phyloP scores from a whole-genome alignment of 2,113 vertebrate species.

The Ploceus nigricollis region DNA sequence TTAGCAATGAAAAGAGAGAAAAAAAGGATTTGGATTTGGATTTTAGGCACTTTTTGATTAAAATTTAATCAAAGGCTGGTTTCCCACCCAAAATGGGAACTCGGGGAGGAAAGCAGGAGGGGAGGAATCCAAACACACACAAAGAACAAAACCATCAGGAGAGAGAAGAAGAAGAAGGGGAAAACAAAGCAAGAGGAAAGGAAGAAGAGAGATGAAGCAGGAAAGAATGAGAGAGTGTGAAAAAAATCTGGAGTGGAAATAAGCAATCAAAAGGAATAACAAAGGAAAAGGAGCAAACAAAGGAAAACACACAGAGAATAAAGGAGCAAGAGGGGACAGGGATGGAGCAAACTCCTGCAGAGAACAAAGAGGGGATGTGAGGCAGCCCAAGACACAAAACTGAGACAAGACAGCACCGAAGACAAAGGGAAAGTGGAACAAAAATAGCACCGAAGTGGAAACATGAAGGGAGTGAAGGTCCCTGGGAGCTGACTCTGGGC shows the following conservation, averaged over 20 bases:
- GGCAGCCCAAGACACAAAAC: not conserved
- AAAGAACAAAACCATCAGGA: not conserved
- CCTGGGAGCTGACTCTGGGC: accelerated
- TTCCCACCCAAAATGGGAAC: not conserved
- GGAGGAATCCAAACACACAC: not conserved
- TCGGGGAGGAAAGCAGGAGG: accelerated
- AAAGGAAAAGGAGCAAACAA: not conserved
- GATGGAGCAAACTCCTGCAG: not conserved
- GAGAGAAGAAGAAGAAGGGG: not conserved
- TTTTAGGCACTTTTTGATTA: not conserved
- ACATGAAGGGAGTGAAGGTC: not conserved
- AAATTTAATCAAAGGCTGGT: not conserved
- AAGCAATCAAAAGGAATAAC: conserved; percentile 3
- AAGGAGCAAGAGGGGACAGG: not conserved
- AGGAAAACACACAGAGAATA: not conserved
- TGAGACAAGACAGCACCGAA: not conserved
- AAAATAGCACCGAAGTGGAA: not conserved
- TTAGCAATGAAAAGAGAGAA: not conserved
- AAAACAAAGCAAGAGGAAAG: not conserved
- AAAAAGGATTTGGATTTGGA: not conserved
- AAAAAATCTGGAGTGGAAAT: not conserved
- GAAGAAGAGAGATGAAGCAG: not conserved
- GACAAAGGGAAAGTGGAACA: not conserved
- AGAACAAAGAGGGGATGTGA: not conserved
- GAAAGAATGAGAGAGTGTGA: not conserved